Evolutionary conservation across 2,113 vertebrate genomes (phyloP).

Genomic region (Chamaea fasciata): DNA sequence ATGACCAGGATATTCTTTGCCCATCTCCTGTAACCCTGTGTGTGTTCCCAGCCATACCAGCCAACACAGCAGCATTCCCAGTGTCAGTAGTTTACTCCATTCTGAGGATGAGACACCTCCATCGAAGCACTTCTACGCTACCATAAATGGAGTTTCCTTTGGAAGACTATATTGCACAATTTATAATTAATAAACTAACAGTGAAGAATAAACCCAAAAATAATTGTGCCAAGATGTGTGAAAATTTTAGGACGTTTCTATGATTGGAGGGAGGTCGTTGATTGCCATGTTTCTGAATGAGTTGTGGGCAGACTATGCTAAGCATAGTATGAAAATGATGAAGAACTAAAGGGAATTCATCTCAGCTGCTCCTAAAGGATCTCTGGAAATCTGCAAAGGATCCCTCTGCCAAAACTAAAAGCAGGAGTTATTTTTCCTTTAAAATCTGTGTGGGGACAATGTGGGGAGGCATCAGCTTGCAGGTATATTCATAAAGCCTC

Average conservation of each 20-base stretch:
- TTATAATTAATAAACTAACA: not conserved
- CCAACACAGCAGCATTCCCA: not conserved
- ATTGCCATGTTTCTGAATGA: not conserved
- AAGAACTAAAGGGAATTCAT: not conserved
- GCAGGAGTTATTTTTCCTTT: not conserved
- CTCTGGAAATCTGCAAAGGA: not conserved
- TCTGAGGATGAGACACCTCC: not conserved
- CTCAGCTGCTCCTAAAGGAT: not conserved
- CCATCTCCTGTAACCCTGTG: not conserved
- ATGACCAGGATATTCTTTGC: not conserved
- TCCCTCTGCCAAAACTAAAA: not conserved
- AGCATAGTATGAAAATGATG: not conserved
- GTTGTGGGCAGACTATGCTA: not conserved
- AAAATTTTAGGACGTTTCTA: not conserved
- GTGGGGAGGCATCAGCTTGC: not conserved
- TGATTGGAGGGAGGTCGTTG: not conserved
- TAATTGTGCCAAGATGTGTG: not conserved
- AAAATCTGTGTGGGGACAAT: not conserved
- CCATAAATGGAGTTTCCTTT: not conserved
- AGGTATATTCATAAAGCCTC: not conserved
- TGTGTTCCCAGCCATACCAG: not conserved
- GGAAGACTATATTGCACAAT: not conserved
- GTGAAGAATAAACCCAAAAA: not conserved
- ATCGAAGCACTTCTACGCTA: not conserved
- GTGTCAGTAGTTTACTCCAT: not conserved